phyloP scores from a whole-genome alignment of 2,888 invertebrate genomes.

The Quadriops clusia region DNA sequence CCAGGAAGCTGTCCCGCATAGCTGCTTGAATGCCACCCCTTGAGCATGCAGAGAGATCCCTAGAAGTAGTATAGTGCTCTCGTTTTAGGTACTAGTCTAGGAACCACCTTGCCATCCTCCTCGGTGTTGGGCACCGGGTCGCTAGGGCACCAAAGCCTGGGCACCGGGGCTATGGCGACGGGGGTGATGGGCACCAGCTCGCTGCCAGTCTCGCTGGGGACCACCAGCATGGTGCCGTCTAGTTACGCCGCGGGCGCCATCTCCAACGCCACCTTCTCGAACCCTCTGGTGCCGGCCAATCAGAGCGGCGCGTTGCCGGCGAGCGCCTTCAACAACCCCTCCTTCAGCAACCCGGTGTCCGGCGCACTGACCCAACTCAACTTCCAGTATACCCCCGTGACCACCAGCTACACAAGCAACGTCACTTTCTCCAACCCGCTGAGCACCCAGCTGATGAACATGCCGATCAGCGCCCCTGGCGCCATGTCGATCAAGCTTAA shows the following conservation, averaged over 20 bases:
- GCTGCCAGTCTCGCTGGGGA: slow-evolving; percentile 33
- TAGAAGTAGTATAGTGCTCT: too few species aligned
- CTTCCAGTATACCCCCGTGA: slow-evolving; percentile 35
- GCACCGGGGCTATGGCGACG: slow-evolving; percentile 9
- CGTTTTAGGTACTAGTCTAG: slow-evolving; percentile 22
- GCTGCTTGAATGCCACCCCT: too few species aligned
- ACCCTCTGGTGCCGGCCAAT: slow-evolving; percentile 31
- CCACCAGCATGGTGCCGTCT: slow-evolving; percentile 39
- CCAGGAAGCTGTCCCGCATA: too few species aligned
- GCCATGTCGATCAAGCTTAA: slow-evolving; percentile 56
- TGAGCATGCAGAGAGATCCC: too few species aligned
- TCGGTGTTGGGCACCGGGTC: slow-evolving; percentile 15
- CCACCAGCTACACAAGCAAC: slow-evolving; percentile 34
- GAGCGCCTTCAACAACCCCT: slow-evolving; percentile 39
- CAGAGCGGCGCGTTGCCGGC: slow-evolving; percentile 33
- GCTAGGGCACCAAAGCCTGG: slow-evolving; percentile 12
- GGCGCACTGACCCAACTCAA: slow-evolving; percentile 37
- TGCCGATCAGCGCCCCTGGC: slow-evolving; percentile 35
- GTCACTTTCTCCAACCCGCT: slow-evolving; percentile 56
- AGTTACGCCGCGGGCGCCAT: slow-evolving; percentile 39
- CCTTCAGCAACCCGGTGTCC: slow-evolving; percentile 39
- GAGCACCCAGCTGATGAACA: slow-evolving; percentile 44
- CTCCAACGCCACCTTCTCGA: slow-evolving; percentile 43
- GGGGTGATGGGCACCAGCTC: slow-evolving; percentile 11
- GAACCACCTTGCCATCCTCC: slow-evolving; percentile 18